Percentiles rank a stretch among this genome's conserved stretches.
These are phyloP conservation scores for Caenorhabditis afra DNA, from an alignment of 2,888 invertebrate species.

Conservation along the genomic window DNA sequence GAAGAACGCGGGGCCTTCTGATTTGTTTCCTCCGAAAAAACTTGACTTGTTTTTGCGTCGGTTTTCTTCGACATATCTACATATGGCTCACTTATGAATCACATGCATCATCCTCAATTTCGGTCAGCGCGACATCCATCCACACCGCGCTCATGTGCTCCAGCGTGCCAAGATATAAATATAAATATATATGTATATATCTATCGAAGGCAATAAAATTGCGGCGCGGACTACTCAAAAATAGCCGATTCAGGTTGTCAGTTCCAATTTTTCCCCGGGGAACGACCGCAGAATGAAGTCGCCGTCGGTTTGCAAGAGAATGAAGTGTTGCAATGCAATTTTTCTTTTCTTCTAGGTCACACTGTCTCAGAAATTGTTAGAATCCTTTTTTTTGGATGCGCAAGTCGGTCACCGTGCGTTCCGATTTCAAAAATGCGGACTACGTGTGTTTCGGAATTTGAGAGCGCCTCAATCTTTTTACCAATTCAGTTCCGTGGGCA, in stretches of 20 bases:
- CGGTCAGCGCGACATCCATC: constrained; percentile 39
- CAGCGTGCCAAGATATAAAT: constrained; percentile 3
- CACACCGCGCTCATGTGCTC: too few relatives aligned
- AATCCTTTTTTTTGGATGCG: too few relatives aligned
- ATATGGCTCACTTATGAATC: constrained; percentile 33
- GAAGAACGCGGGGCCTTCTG: not conserved
- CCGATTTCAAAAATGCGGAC: constrained; percentile 10
- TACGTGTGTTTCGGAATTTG: constrained; percentile 42
- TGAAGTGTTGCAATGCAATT: constrained; percentile 27
- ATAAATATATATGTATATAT: constrained; percentile 9
- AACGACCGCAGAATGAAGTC: too few relatives aligned
- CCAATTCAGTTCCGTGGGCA: constrained; percentile 13
- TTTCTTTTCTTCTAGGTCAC: not conserved
- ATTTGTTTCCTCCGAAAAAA: not conserved
- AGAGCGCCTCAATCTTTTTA: constrained; percentile 12
- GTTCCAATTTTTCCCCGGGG: constrained; percentile 58
- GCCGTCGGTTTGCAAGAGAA: too few relatives aligned
- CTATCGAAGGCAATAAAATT: constrained; percentile 27
- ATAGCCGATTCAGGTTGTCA: constrained; percentile 60
- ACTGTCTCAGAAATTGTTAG: too few relatives aligned
- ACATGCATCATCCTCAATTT: constrained; percentile 57
- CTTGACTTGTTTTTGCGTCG: constrained; percentile 29
- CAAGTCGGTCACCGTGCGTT: constrained; percentile 12
- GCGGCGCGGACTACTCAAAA: constrained; percentile 43
- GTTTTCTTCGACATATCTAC: not conserved